Conservation (phyloP, 1,140 invertebrate genomes). For the Sitobion miscanthi region DNA sequence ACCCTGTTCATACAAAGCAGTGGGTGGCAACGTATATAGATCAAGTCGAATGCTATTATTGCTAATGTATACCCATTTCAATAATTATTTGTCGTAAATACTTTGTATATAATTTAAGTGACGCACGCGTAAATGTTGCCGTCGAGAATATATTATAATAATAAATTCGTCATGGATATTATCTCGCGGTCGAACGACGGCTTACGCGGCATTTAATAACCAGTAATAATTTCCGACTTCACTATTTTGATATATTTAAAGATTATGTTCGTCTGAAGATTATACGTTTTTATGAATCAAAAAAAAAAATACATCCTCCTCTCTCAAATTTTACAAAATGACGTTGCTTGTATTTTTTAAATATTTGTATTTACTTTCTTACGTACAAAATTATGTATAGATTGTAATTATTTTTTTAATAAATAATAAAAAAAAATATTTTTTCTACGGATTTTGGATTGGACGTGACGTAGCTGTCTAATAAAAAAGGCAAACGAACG, state of each 20-base stretch:
- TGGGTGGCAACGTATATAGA: background rate
- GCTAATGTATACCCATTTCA: background rate
- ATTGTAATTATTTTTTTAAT: too few species aligned
- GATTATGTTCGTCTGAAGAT: background rate
- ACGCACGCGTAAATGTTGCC: background rate
- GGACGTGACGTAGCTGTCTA: background rate
- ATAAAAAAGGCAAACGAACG: background rate
- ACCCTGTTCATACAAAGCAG: background rate
- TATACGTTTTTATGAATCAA: background rate
- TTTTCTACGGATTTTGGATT: background rate
- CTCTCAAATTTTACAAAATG: background rate
- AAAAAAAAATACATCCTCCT: background rate
- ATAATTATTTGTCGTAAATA: background rate
- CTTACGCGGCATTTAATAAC: background rate
- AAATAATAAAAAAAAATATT: too few species aligned
- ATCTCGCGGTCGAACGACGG: too few species aligned
- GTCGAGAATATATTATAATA: background rate
- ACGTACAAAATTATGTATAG: too few species aligned
- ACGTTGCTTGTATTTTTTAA: too few species aligned
- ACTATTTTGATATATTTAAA: too few species aligned
- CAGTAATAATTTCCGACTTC: background rate
- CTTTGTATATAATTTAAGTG: background rate
- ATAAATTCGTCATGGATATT: background rate
- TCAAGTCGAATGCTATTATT: background rate
- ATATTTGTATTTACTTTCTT: too few species aligned